Evolutionary conservation across 2,113 vertebrate genomes (phyloP), one percentile per base, ranked within the genome.

Genomic region (Chaetura pelagica): DNA sequence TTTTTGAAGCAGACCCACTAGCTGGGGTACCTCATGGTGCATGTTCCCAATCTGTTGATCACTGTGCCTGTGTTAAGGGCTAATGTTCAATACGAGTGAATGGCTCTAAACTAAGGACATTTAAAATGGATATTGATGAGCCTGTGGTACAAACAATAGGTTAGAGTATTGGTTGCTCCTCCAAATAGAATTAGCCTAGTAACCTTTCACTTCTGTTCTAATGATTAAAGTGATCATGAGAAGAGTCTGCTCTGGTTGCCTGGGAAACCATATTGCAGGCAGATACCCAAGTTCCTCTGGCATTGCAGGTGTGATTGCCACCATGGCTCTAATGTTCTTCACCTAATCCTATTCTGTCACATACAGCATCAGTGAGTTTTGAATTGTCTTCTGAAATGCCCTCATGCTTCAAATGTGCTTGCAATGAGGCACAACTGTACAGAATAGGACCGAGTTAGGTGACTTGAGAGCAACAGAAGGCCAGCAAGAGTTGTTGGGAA

Each of bases 181-280:
- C 66, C 89, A 96, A 91, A 89, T 90, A 91, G 96, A 95, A 97
- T 97, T 98, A 97, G 94, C 72, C 51, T 72, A 93, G 52, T 93
- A 97, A 96, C 94, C 88, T 97, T 97, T 96, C 52, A 61, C 61
- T 96, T 98, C 75, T 97, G 69, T 92, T 92, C 44, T 89, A 84
- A 67, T 96, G 83, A 84, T 94, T 74, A 95, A 96, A 97, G 62
- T 68, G 49, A 94, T 95, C 64, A 21, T 11, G 63, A 35, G 95
- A 96, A 97, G 78, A 90, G 78, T 54, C 58, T 97, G 80, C 68
- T 76, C 87, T 95, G 64, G 93, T 98, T 98, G 67, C 94, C 93
- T 92, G 86, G 92, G 97, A 96, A 96, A 97, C 54, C 35, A 4
- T 35, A 40, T 35, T 87, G 64, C 55, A 94, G 68, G 67, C 89